A percentile compares a stretch with the other conserved stretches of the same genome.
phyloP scores from a whole-genome alignment of 2,888 invertebrate species.

The Prostheceraeus crozeri region DNA sequence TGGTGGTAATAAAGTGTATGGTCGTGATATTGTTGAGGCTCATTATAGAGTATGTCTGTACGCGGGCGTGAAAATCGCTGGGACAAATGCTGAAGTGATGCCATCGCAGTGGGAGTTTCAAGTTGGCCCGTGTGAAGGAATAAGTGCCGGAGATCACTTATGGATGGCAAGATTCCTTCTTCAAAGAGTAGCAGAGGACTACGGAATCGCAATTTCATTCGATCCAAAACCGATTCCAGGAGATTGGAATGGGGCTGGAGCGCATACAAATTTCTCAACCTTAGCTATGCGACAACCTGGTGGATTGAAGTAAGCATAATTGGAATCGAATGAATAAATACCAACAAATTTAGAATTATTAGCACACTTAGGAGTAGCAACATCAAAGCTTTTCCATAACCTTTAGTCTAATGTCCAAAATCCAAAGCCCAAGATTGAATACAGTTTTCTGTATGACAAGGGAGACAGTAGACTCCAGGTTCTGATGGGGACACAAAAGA shows the following conservation, averaged over 20 bases:
- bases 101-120: slow-evolving; percentile 71
- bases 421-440: too few species aligned
- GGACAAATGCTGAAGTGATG: slow-evolving; percentile 97
- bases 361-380: too few species aligned
- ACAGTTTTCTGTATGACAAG: too few species aligned
- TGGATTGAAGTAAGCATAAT: slow-evolving; percentile 52
- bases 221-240: slow-evolving; percentile 60
- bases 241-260: slow-evolving; percentile 65
- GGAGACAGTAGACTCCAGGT: too few species aligned
- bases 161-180: slow-evolving; percentile 60
- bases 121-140: slow-evolving; percentile 82
- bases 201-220: slow-evolving; percentile 58
- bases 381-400: too few species aligned
- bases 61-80: slow-evolving; percentile 82
- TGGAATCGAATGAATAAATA: too few species aligned
- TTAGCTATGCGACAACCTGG: slow-evolving; percentile 70
- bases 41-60: slow-evolving; percentile 89
- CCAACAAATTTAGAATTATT: too few species aligned
- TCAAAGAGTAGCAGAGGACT: slow-evolving; percentile 60
- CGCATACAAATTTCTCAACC: slow-evolving; percentile 92
- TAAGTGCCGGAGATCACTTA: slow-evolving; percentile 61
- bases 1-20: slow-evolving; percentile 82
- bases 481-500: too few species aligned
- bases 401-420: too few species aligned
- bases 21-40: slow-evolving; percentile 87